Evolutionary conservation across 2,888 invertebrate genomes (phyloP), one percentile per base, ranked within the genome.

Genomic region (Diarsia rubi): DNA sequence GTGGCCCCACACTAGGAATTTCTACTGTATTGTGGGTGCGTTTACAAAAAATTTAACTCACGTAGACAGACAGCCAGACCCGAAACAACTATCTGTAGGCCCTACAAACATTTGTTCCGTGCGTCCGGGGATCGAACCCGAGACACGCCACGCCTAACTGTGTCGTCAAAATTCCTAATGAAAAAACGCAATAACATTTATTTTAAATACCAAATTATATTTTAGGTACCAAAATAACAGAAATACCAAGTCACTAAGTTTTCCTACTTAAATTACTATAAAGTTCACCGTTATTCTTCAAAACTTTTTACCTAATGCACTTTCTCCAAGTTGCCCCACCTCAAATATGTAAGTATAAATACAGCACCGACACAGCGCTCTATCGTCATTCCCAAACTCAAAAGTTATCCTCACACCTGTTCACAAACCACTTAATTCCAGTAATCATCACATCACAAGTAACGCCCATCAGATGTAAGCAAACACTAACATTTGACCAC

Each of bases 391-490:
- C 37, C 47, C 19, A 66, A 69, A 66, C 65, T 62, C 37, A 49
- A 54, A 54, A 68, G 21, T 14, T n/a, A n/a, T 70, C 24, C 54
- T 27, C 62, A 70, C 80, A 77, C 73, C 74, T 65, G 60, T 27
- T 57, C 31, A 62, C 37, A 69, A 70, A 73, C 54, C 60, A 73
- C 69, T 85, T 79, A 83, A 83, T 85, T 85, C 82, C 82, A 19
- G 75, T 19, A 82, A 83, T 82, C 67, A 73, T 49, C 68, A 83
- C 73, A 69, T 82, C 59, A 70, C 66, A 78, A 66, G 69, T 60
- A 65, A 75, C 82, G 79, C 75, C 82, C 81, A 73, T 69, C 74
- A 67, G 24, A 70, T 24, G 6, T 59, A n/a, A 75, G 70, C 31
- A 70, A 75, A 82, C 54, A 82, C 52, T 42, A 81, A 71, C 70